Conservation (phyloP, 2,113 vertebrate genomes). For the Pampusana beccarii region DNA sequence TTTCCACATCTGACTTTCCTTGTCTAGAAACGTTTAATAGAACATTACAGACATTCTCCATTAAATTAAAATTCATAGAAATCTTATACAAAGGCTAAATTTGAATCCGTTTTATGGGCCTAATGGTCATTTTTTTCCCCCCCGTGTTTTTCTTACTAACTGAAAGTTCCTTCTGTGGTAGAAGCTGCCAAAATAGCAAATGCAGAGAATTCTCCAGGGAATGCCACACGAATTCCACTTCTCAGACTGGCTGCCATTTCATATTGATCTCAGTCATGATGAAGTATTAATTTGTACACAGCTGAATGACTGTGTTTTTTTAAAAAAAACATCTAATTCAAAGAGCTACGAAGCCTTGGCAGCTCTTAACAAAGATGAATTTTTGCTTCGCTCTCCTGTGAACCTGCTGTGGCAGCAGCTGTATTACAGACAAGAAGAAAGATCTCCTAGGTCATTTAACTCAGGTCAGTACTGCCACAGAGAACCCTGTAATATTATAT, state of each 20-base stretch:
- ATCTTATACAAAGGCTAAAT: slow-evolving; percentile 51
- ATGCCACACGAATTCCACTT: slow-evolving; percentile 18
- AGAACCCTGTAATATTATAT: background rate
- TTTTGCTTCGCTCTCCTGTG: background rate
- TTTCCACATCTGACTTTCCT: slow-evolving; percentile 39
- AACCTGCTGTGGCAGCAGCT: background rate
- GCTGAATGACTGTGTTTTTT: background rate
- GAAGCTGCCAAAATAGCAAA: slow-evolving; percentile 55
- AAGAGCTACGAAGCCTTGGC: slow-evolving; percentile 19
- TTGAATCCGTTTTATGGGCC: slow-evolving; percentile 45
- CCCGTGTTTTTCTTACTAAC: slow-evolving; percentile 60
- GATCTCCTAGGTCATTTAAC: background rate
- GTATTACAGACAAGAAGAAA: background rate
- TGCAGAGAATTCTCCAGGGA: slow-evolving; percentile 26
- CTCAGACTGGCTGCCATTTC: slow-evolving; percentile 47
- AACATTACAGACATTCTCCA: slow-evolving; percentile 47
- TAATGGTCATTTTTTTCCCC: slow-evolving; percentile 10
- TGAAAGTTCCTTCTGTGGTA: slow-evolving; percentile 40
- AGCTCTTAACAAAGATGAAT: slow-evolving; percentile 20
- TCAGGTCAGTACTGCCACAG: background rate
- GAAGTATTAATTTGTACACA: slow-evolving; percentile 64
- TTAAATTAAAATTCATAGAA: slow-evolving; percentile 53
- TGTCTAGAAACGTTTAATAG: slow-evolving; percentile 39
- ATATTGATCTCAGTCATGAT: slow-evolving; percentile 54
- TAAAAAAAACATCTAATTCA: background rate